Evolutionary conservation across 2,888 invertebrate species (phyloP).

Genomic region (Pseudococcus jackbeardsleyi): DNA sequence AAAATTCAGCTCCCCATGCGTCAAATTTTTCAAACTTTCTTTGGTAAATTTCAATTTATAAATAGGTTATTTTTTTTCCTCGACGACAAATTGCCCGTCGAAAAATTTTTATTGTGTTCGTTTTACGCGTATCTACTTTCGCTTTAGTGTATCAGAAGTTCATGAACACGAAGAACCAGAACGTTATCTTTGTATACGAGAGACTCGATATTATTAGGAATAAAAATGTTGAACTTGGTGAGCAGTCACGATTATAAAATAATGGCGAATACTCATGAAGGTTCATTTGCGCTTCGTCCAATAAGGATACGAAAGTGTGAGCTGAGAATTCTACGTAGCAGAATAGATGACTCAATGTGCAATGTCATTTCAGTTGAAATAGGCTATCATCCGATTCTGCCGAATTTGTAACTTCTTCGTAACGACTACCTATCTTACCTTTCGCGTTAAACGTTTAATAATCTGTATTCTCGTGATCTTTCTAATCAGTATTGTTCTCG

Average conservation of each 20-base stretch:
- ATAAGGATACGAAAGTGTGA: constrained; percentile 47
- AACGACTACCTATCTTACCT: constrained; percentile 16
- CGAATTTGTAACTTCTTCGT: constrained; percentile 5
- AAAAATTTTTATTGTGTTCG: constrained; percentile 15
- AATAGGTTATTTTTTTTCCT: constrained; percentile 37
- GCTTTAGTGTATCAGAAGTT: constrained; percentile 25
- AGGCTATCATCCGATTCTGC: not conserved
- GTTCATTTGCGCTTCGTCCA: constrained; percentile 29
- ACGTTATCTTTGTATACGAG: not conserved
- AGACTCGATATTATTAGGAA: constrained; percentile 43
- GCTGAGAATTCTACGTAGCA: not conserved
- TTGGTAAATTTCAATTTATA: not conserved
- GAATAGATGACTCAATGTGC: constrained; percentile 11
- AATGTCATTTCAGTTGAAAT: constrained; percentile 35
- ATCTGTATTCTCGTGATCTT: constrained; percentile 30
- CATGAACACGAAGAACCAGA: constrained; percentile 39
- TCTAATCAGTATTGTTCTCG: constrained; percentile 24
- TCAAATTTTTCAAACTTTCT: constrained; percentile 1
- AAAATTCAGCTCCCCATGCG: not conserved
- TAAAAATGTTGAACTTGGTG: constrained; percentile 44
- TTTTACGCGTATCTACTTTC: not conserved
- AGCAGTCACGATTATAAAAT: constrained; percentile 47
- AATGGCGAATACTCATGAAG: constrained; percentile 16
- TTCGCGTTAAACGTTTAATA: constrained; percentile 27
- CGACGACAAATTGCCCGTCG: not conserved